Base-by-base conservation (phyloP, 2,888 invertebrate species). In the Spodoptera picta region DNA sequence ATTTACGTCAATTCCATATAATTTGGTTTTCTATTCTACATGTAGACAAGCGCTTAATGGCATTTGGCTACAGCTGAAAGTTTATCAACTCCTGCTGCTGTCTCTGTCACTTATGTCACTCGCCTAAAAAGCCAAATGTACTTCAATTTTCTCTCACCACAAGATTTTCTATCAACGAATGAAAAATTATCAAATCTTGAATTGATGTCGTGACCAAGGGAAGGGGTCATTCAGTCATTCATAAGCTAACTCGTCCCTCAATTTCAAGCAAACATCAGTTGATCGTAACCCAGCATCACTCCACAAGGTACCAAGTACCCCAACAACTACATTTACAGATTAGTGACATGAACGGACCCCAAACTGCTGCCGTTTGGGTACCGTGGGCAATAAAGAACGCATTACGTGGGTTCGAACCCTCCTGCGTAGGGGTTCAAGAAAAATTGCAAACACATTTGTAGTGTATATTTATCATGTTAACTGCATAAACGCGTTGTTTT, bases 331-430 rank as follows among this genome's bases (percentile, higher is more conserved):
- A 88, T 88, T 87, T 87, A 89, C 88, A 86, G 92, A 92, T 92
- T 92, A 90, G 80, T 83, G 84, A 83, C 83, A 83, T 83, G 80
- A 47, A 67, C 45, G 67, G 85, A 85, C 88, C 91, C 90, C 87
- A 88, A 90, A 91, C 86, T 80, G 82, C 80, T 71, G 72, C 81
- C 79, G 77, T 86, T 86, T 81, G 84, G 85, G 88, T 83, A 87
- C 87, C 86, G 83, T 81, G 87, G 87, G 87, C 83, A 81, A 90
- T 92, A 92, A 92, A 92, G 85, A 83, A 88, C 82, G 83, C 89
- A 91, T 91, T 92, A 91, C 87, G 87, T 73, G 86, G 84, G 73
- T 60, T 52, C 49, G 73, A 77, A 82, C 82, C 84, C 84, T 82
- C 79, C 65, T 53, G 52, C 63, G 64, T 58, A 80, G 73, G 79